These are phyloP conservation scores for Ceriagrion tenellum DNA, from an alignment of 2,888 invertebrate species.

Conservation along the genomic window DNA sequence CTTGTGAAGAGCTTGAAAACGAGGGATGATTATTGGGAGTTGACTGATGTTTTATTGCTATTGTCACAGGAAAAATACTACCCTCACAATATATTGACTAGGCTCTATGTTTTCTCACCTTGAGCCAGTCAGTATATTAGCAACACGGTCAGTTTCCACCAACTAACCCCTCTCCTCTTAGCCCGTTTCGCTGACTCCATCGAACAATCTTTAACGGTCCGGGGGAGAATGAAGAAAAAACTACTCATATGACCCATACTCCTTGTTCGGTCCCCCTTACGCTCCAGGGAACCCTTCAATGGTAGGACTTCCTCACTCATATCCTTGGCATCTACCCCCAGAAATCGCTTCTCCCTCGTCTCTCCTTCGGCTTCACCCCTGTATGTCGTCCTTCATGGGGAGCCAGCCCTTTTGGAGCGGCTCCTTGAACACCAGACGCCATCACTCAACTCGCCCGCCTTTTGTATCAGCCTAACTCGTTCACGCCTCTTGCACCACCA, in stretches of 20 bases:
- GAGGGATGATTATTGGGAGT: no score
- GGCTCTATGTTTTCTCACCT: neutral
- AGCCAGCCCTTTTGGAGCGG: neutral
- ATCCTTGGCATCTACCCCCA: neutral
- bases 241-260: conserved; percentile 2
- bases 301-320: neutral
- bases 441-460: conserved; percentile 4
- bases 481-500: neutral
- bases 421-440: conserved; percentile 31
- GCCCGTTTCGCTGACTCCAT: neutral
- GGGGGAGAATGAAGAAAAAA: neutral
- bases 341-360: neutral
- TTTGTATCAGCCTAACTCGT: neutral
- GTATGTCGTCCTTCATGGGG: neutral
- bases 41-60: no score
- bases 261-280: neutral
- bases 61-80: no score
- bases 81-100: neutral
- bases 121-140: neutral
- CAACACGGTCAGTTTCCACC: neutral
- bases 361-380: neutral
- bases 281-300: neutral
- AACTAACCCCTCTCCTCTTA: neutral
- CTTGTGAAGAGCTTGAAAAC: no score
- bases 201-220: conserved; percentile 6